A percentile compares a stretch with the other conserved stretches of the same genome.
Evolutionary conservation across 1,140 invertebrate species (phyloP).

Genomic region (Zaprionus kolodkinae): DNA sequence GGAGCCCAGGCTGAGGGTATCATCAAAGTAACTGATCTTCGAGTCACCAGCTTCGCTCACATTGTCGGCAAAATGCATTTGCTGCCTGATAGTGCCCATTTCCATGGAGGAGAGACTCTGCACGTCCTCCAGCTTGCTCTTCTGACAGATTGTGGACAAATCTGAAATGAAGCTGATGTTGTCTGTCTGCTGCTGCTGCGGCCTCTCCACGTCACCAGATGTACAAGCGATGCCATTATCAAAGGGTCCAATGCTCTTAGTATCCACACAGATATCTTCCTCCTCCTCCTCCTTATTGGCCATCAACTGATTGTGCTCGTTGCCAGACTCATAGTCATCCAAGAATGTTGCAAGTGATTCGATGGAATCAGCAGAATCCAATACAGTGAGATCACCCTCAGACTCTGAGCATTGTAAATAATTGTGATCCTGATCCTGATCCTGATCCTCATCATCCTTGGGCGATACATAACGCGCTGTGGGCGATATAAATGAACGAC

Average conservation of each 20-base stretch:
- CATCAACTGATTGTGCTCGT: background rate
- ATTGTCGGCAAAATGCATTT: background rate
- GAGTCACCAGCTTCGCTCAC: background rate
- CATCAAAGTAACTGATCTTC: background rate
- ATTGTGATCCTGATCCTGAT: background rate
- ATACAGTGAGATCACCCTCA: conserved; percentile 11
- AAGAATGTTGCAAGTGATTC: background rate
- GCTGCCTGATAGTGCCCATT: background rate
- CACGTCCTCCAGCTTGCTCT: background rate
- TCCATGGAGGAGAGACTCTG: conserved; percentile 5
- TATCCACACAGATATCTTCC: background rate
- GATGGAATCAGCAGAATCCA: conserved; percentile 11
- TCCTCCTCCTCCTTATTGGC: no score
- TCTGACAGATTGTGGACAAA: background rate
- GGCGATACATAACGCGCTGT: conserved; percentile 56
- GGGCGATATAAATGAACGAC: conserved; percentile 51
- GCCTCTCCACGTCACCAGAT: background rate
- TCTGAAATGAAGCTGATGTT: background rate
- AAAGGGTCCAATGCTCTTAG: conserved; percentile 7
- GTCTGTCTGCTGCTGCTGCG: background rate
- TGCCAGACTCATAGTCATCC: conserved; percentile 17
- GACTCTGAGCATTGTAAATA: background rate
- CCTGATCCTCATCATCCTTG: conserved; percentile 6
- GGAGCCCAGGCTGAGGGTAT: conserved; percentile 35
- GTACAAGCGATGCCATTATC: conserved; percentile 21